phyloP scores from a whole-genome alignment of 1,140 invertebrate species.

The Megalopta genalis region DNA sequence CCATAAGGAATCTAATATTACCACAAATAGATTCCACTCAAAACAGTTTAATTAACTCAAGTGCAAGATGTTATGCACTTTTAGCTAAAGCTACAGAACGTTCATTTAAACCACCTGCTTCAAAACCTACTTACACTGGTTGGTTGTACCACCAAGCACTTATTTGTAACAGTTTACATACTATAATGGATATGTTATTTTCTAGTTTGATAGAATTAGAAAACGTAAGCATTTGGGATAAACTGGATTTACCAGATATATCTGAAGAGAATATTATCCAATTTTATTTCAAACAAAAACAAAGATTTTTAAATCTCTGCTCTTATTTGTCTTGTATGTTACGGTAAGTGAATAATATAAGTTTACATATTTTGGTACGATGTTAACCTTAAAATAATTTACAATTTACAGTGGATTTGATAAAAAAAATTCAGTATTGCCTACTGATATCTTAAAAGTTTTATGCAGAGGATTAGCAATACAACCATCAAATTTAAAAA shows the following conservation, averaged over 20 bases:
- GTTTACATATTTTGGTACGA: slow-evolving; percentile 23
- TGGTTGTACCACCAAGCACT: slow-evolving; percentile 68
- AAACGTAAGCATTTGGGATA: slow-evolving; percentile 43
- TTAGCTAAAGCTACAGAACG: slow-evolving; percentile 66
- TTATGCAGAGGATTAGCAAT: slow-evolving; percentile 68
- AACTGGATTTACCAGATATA: slow-evolving; percentile 67
- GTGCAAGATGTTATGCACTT: slow-evolving; percentile 70
- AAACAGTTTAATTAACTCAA: slow-evolving; percentile 61
- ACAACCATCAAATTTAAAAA: slow-evolving; percentile 61
- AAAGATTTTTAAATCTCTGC: slow-evolving; percentile 71
- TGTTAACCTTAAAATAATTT: slow-evolving; percentile 26
- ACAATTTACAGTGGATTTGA: slow-evolving; percentile 60
- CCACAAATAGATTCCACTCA: slow-evolving; percentile 65
- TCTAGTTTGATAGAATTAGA: slow-evolving; percentile 59
- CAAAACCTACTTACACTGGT: slow-evolving; percentile 58
- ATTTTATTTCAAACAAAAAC: slow-evolving; percentile 64
- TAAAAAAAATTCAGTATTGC: slow-evolving; percentile 63
- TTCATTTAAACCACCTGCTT: slow-evolving; percentile 66
- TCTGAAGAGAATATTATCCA: slow-evolving; percentile 64
- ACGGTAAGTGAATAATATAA: slow-evolving; percentile 54
- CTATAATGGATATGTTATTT: slow-evolving; percentile 71
- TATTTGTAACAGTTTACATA: slow-evolving; percentile 71
- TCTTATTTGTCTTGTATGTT: slow-evolving; percentile 70
- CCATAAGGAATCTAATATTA: slow-evolving; percentile 67
- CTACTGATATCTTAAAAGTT: slow-evolving; percentile 65